A percentile compares a stretch with the other conserved stretches of the same genome.
These are phyloP conservation scores for Hirudinaria manillensis DNA, from an alignment of 2,888 invertebrate species.

Conservation along the genomic window DNA sequence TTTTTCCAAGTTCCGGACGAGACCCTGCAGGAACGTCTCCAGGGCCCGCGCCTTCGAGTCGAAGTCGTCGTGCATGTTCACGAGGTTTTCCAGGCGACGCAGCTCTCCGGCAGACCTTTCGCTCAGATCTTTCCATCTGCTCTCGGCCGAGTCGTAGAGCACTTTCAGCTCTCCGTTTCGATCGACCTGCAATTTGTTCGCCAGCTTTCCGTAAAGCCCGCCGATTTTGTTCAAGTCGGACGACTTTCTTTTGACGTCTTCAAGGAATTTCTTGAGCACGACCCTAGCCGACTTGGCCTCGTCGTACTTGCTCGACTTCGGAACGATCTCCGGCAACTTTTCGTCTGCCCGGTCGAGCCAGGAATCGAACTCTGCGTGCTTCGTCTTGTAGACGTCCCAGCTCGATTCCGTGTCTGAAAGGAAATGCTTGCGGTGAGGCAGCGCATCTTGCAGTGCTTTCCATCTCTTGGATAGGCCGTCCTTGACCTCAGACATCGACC, in stretches of 20 bases:
- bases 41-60: background rate
- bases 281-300: background rate
- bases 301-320: background rate
- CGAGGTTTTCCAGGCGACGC: constrained; percentile 8
- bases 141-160: background rate
- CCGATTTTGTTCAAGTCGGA: background rate
- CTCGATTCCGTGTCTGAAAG: constrained; percentile 1
- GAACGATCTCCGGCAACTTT: background rate
- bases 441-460: background rate
- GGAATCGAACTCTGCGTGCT: constrained; percentile 12
- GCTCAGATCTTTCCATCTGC: background rate
- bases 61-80: constrained; percentile 11
- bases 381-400: constrained; percentile 5
- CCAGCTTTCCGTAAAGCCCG: background rate
- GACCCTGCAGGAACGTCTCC: background rate
- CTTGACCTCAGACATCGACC: background rate
- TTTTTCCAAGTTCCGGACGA: background rate
- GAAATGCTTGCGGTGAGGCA: background rate
- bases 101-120: background rate
- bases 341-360: background rate
- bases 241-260: background rate
- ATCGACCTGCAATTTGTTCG: background rate
- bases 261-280: background rate
- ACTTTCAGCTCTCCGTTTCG: background rate
- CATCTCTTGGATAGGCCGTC: background rate